Percentiles rank a stretch among this genome's conserved stretches.
phyloP scores from a whole-genome alignment of 2,888 invertebrate genomes.

The Amiota mariae region DNA sequence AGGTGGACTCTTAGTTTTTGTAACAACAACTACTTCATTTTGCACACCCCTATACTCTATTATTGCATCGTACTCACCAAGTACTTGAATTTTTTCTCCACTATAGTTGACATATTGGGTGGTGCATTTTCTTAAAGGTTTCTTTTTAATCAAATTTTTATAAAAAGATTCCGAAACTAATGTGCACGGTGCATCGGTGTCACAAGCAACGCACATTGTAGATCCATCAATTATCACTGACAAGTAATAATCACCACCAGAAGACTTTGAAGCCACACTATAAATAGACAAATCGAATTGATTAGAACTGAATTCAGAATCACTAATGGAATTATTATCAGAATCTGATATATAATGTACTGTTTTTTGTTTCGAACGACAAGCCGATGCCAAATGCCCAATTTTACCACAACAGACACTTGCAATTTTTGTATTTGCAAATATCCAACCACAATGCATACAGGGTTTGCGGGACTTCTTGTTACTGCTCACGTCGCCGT shows the following conservation, averaged over 20 bases:
- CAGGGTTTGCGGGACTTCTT: background rate
- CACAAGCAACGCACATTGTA: background rate
- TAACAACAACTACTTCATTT: background rate
- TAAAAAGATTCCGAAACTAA: background rate
- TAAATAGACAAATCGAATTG: too few relatives aligned
- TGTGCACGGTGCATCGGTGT: background rate
- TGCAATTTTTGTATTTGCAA: slow-evolving; percentile 12
- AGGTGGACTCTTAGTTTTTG: too few relatives aligned
- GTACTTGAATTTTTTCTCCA: background rate
- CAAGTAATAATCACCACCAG: too few relatives aligned
- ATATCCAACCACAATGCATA: background rate
- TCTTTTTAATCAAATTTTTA: background rate
- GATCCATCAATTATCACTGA: too few relatives aligned
- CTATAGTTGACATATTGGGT: background rate
- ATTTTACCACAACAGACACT: background rate
- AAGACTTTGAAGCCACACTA: too few relatives aligned
- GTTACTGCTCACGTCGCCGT: too few relatives aligned
- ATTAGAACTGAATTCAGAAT: too few relatives aligned
- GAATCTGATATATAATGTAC: too few relatives aligned
- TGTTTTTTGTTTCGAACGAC: background rate
- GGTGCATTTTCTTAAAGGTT: background rate
- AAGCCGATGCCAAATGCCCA: background rate
- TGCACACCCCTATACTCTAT: background rate
- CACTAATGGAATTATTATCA: too few relatives aligned
- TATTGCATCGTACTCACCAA: background rate